Base-by-base conservation (phyloP, 2,888 invertebrate genomes). In the Cryptocephalus moraei region DNA sequence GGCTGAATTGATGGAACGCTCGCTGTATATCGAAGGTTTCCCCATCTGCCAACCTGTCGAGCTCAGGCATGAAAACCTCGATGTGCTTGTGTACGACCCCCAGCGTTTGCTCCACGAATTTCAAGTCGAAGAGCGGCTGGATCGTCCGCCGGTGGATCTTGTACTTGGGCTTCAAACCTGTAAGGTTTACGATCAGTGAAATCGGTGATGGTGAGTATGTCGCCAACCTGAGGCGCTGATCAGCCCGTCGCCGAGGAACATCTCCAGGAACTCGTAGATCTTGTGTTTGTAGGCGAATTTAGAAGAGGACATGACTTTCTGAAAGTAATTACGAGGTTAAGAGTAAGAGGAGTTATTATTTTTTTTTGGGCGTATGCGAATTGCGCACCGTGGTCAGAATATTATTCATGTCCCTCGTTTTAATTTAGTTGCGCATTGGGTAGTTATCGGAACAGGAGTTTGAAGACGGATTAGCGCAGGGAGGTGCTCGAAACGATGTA, bases 241-340 rank as follows among this genome's bases (percentile, higher is more conserved):
- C 32, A 62, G 47, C 9, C 58, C 59, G 34, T 61, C 57, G 22
- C 61, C 61, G 32, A 49, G 46, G 32, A 51, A 51, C 32, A 33
- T 47, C 48, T 59, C 56, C 11, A 61, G 44, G 34, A 56, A 54
- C 6, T 48, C 46, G 41, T 60, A 61, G 8, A 59, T 33, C n/a
- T 59, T 55, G 45, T 61, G 57, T 43, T 62, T 62, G 41, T 51
- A 47, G 1, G 57, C 46, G 40, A 60, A 56, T 51, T 53, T 58
- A 3, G 52, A 44, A 1, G 61, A 59, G 8, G 58, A 51, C 49
- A 62, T 48, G 10, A 62, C 54, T 56, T 58, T 62, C 62, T 61
- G 43, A 36, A 34, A 34, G 10, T n/a, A n/a, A n/a, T n/a, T n/a
- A n/a, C n/a, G n/a, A n/a, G n/a, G n/a, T n/a, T n/a, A n/a, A n/a